Percentiles rank a stretch among this genome's conserved stretches.
These are phyloP conservation scores for Platerodrilus igneus DNA, from an alignment of 2,888 invertebrate genomes.

Conservation along the genomic window DNA sequence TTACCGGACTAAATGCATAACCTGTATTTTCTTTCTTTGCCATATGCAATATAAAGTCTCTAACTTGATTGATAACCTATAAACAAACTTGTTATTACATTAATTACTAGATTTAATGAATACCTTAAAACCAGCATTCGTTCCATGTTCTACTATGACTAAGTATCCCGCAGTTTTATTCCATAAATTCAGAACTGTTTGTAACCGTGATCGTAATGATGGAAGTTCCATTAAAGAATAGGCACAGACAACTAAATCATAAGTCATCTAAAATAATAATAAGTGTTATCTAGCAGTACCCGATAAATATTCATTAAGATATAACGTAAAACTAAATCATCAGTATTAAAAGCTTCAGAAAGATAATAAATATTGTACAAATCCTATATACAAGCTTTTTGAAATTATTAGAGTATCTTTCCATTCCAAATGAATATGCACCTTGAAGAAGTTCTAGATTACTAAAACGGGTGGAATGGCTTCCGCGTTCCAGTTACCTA, in stretches of 20 bases:
- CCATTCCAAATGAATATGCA: too few relatives aligned
- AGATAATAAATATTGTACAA: too few relatives aligned
- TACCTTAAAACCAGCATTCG: constrained; percentile 72
- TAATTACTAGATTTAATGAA: constrained; percentile 6
- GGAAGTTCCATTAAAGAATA: constrained; percentile 79
- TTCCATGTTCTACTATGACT: constrained; percentile 80
- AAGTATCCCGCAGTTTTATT: constrained; percentile 77
- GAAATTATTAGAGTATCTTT: too few relatives aligned
- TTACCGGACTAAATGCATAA: constrained; percentile 74
- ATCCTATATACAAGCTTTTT: too few relatives aligned
- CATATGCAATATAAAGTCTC: constrained; percentile 70
- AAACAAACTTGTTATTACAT: constrained; percentile 19
- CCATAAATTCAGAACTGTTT: constrained; percentile 76
- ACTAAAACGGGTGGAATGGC: too few relatives aligned
- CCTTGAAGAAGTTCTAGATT: too few relatives aligned
- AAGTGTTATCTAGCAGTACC: too few relatives aligned
- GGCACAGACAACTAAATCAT: constrained; percentile 76
- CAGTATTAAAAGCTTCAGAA: too few relatives aligned
- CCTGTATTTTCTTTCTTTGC: constrained; percentile 46
- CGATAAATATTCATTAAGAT: too few relatives aligned
- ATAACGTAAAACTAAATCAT: too few relatives aligned
- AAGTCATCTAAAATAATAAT: constrained; percentile 53
- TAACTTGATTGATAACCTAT: constrained; percentile 72
- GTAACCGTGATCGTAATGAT: constrained; percentile 59
- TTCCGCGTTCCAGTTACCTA: too few relatives aligned